Evolutionary conservation across 2,797 vertebrate genomes (phyloP), one percentile per base, ranked within the genome.

Genomic region (Sebastes nivosus): DNA sequence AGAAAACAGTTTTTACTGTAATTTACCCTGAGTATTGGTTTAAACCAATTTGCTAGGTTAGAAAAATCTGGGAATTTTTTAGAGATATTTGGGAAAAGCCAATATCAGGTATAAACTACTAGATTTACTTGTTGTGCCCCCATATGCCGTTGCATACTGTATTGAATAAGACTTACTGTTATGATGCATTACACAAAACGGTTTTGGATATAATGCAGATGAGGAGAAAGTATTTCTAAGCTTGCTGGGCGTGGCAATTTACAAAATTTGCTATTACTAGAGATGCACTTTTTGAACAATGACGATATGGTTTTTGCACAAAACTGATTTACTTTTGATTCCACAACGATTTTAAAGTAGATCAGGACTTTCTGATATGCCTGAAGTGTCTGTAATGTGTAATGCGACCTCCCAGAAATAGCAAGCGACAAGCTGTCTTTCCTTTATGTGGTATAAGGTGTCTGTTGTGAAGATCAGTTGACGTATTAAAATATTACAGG

Each of bases 391-490:
- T 16, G 24, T 70, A 10, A 86, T 78, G 16, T 46, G 42, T 46
- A 32, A 29, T 20, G 2, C 13, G 55, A 80, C 74, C 70, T 75
- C 32, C 67, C 38, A 72, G 65, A 69, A 81, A 59, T 69, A 72
- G 14, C 46, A 10, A 81, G n/a, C 6, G 25, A 54, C 42, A 25
- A 24, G 18, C 69, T 68, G 42, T 67, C 67, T 80, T 36, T 77
- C 42, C 24, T 46, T n/a, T 36, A 0, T 27, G 58, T 16, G 0
- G 70, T 71, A 24, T 80, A 36, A 36, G 20, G 30, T 72, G 29
- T 79, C 69, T 78, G 4, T 64, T 63, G 55, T 36, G 25, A 81
- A 54, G 71, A 85, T 86, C 78, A 75, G 42, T 57, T 69, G 68
- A 63, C 59, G 11, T 58, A 64, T 73, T 66, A 54, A 52, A 83